Base-by-base conservation (phyloP, 2,888 invertebrate species). In the Crematogaster levior region DNA sequence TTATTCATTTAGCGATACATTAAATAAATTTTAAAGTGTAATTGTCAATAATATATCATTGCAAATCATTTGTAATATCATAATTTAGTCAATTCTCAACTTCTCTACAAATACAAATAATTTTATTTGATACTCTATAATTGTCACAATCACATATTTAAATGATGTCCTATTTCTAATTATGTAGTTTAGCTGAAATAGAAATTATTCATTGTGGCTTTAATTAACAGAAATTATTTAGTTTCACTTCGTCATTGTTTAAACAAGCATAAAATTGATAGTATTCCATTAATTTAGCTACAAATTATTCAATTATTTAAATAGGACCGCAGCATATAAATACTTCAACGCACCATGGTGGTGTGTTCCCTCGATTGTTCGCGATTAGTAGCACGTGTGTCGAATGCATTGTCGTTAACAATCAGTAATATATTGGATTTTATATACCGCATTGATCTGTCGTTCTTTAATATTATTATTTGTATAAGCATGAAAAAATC, bases 261-360 rank as follows among this genome's bases (percentile, higher is more conserved):
- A 75, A 75, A 66, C 37, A 75, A 51, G 66, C 51, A 66, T 65
- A 75, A 75, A 75, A 75, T 75, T 75, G 37, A 24, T 24, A n/a
- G n/a, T 51, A 65, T 75, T 37, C n/a, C 66, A 66, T 75, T 75
- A 75, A 75, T 75, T 75, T 66, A n/a, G 12, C 66, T 75, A 66
- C 43, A 40, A 51, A 51, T 75, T 75, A 65, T 65, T 46, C 48
- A 65, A 75, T 75, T 75, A 75, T 75, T 65, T 65, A 75, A 75
- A 75, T 75, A 65, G 37, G 6, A 51, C 27, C 24, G 37, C 40
- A 65, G 34, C 34, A 37, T 24, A 34, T 10, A 61, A 34, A 70
- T 70, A 70, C 34, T 58, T 56, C 24, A n/a, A 27, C 51, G 27
- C 9, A 9, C n/a, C n/a, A 43, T 74, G 48, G 66, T 51, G 18